These are phyloP conservation scores for Parnassius apollo DNA, from an alignment of 2,888 invertebrate genomes.

Conservation along the genomic window DNA sequence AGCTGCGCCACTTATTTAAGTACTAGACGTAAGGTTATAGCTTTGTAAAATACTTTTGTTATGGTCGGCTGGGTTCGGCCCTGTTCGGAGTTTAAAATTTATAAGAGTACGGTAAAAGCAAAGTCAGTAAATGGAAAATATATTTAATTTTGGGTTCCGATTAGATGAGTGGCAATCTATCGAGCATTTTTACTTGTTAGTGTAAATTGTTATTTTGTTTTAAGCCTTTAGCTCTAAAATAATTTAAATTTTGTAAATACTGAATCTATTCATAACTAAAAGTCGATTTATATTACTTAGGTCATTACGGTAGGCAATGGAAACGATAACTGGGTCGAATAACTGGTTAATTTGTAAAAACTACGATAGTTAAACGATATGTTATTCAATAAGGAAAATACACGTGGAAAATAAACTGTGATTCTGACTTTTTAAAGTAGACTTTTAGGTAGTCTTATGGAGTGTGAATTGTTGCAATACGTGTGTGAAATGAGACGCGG, in stretches of 20 bases:
- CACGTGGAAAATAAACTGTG: slow-evolving; percentile 81
- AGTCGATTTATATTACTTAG: slow-evolving; percentile 65
- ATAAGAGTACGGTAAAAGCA: slow-evolving; percentile 63
- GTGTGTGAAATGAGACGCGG: slow-evolving; percentile 35
- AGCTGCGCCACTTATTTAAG: slow-evolving; percentile 68
- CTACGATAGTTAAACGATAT: slow-evolving; percentile 55
- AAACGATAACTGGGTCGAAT: slow-evolving; percentile 72
- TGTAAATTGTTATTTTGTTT: slow-evolving; percentile 81
- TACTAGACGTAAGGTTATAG: slow-evolving; percentile 64
- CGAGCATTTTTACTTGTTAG: slow-evolving; percentile 80
- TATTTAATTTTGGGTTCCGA: slow-evolving; percentile 74
- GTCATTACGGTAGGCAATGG: slow-evolving; percentile 73
- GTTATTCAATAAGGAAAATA: slow-evolving; percentile 64
- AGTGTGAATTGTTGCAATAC: slow-evolving; percentile 54
- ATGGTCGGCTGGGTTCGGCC: slow-evolving; percentile 77
- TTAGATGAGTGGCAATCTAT: slow-evolving; percentile 73
- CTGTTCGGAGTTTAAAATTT: slow-evolving; percentile 78
- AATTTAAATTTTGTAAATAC: slow-evolving; percentile 77
- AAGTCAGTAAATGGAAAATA: slow-evolving; percentile 67
- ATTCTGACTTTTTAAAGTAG: slow-evolving; percentile 79
- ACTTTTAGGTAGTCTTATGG: slow-evolving; percentile 70
- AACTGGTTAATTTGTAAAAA: slow-evolving; percentile 65
- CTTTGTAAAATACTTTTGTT: slow-evolving; percentile 78
- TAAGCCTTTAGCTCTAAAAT: slow-evolving; percentile 75
- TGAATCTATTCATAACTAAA: slow-evolving; percentile 71